Base-by-base conservation (phyloP, 2,888 invertebrate genomes). In the Priocnemis perturbator region DNA sequence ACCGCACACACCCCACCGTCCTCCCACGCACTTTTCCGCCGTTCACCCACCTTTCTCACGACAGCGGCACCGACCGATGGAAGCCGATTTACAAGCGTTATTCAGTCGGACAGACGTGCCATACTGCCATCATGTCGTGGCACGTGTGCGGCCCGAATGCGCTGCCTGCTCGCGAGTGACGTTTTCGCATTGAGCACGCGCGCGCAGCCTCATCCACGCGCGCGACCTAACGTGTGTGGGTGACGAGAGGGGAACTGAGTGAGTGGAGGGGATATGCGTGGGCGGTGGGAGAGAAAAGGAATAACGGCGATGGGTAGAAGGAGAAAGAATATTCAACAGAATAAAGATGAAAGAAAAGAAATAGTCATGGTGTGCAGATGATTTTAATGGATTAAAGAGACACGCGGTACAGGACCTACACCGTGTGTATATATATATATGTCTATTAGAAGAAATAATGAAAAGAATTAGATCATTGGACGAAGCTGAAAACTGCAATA, bases 51-150 rank as follows among this genome's bases (percentile, higher is more conserved):
- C 50, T 55, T 21, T 53, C 53, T 53, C 53, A 15, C 53, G 50
- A 50, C 50, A 50, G 55, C 44, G 44, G 45, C 52, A 44, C 11
- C 58, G 50, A 52, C 45, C 64, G 67, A 75, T 81, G 64, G 74
- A 74, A 75, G 65, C 62, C 60, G 53, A 57, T 52, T 50, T 50
- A 57, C 65, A 59, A 67, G 55, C 37, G 37, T 71, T 21, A 59
- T 50, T 58, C 45, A 30, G 47, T n/a, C 59, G 60, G 58, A 48
- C 58, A 26, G 19, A 55, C 48, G 21, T 19, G 11, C 45, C 21
- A 21, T n/a, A 3, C 37, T 48, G 19, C 52, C 37, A 19, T 30
- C 47, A 48, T 60, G 48, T 5, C 44, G 58, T 23, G 30, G 60
- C 60, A 67, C 66, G 48, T 61, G 66, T 30, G 47, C 59, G 52